Percentiles rank a stretch among this genome's conserved stretches.
Conservation (phyloP, 1,140 invertebrate genomes). For the Acromyrmex echinatior region DNA sequence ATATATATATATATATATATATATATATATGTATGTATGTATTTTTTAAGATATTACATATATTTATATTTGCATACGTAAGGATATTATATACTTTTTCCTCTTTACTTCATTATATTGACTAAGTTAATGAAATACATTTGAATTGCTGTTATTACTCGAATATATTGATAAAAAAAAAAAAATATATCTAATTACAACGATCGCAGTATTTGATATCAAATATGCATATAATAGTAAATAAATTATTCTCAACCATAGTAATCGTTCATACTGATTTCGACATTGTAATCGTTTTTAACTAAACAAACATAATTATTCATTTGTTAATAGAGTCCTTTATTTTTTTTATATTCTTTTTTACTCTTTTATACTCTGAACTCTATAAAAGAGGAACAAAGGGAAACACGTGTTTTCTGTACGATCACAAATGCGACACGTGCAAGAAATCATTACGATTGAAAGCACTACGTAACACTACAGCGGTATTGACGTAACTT, state of each 20-base stretch:
- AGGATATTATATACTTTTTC: background rate
- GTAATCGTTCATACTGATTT: background rate
- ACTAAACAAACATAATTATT: background rate
- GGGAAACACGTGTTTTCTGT: background rate
- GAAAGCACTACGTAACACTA: constrained; percentile 2
- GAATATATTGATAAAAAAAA: constrained; percentile 9
- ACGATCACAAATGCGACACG: background rate
- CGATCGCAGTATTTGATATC: background rate
- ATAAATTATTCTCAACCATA: background rate
- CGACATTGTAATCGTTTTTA: background rate
- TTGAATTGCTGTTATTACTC: background rate
- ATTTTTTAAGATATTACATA: background rate
- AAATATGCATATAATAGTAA: background rate
- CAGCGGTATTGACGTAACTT: background rate
- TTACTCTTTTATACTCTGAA: background rate
- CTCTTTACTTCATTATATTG: background rate
- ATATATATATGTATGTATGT: background rate
- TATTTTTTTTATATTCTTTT: background rate
- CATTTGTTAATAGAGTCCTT: background rate
- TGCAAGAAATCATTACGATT: constrained; percentile 1
- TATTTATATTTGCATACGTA: background rate
- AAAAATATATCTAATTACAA: background rate
- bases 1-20: too few relatives aligned
- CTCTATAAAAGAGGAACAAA: background rate
- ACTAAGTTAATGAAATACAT: background rate